Conservation (phyloP, 2,888 invertebrate genomes). For the Teleogryllus oceanicus region DNA sequence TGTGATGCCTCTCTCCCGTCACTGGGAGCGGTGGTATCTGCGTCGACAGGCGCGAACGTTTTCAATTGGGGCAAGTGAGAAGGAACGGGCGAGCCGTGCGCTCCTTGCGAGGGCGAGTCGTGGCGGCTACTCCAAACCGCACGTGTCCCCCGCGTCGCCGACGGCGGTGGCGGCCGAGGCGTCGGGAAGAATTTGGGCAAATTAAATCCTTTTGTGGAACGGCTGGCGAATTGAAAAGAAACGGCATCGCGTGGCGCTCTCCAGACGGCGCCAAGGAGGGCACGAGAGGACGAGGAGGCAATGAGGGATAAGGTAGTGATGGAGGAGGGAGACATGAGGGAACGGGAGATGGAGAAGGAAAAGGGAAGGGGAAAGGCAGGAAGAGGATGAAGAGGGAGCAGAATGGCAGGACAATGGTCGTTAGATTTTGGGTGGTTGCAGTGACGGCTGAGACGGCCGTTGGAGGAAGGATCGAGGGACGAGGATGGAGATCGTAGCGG, state of each 20-base stretch:
- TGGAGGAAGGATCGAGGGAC: no score
- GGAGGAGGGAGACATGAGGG: neutral
- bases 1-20: no score
- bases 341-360: neutral
- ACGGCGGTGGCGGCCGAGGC: no score
- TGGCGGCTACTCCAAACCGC: neutral
- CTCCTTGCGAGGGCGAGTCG: neutral
- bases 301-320: no score
- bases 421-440: neutral
- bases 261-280: neutral
- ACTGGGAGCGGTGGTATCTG: no score
- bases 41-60: neutral
- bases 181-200: neutral
- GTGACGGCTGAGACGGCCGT: neutral
- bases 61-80: neutral
- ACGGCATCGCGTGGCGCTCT: neutral
- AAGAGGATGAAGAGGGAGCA: no score
- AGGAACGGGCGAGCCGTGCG: neutral
- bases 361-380: no score
- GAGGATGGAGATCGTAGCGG: no score
- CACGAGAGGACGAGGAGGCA: neutral
- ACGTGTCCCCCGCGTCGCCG: neutral
- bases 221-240: constrained; percentile 18
- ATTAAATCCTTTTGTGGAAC: constrained; percentile 18
- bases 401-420: no score